Percentiles rank a stretch among this genome's conserved stretches.
Evolutionary conservation across 2,888 invertebrate genomes (phyloP).

Genomic region (Trachelus stipa): DNA sequence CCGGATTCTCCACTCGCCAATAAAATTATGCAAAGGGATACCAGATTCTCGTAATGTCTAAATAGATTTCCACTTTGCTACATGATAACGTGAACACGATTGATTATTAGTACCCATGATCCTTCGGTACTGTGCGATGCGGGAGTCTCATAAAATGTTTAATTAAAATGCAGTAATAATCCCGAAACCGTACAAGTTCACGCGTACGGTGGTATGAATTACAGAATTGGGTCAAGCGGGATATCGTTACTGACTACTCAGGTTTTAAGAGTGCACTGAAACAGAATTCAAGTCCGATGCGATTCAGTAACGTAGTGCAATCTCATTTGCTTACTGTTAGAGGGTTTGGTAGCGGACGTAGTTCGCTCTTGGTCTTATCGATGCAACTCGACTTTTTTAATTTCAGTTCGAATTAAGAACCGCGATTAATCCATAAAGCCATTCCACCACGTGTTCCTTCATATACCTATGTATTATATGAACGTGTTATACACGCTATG

Average conservation of each 20-base stretch:
- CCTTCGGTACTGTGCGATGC: background rate
- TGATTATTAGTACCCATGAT: background rate
- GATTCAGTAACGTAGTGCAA: background rate
- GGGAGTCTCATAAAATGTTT: background rate
- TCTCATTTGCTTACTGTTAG: background rate
- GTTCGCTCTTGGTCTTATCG: background rate
- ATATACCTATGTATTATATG: too few relatives aligned
- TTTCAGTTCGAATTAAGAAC: background rate
- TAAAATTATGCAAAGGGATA: background rate
- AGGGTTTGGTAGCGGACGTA: background rate
- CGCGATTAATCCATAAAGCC: too few relatives aligned
- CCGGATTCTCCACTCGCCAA: background rate
- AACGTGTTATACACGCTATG: too few relatives aligned
- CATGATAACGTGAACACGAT: background rate
- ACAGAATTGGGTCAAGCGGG: conserved; percentile 47
- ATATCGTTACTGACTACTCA: conserved; percentile 52
- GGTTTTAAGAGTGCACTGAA: conserved; percentile 17
- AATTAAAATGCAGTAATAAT: background rate
- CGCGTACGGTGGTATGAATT: conserved; percentile 3
- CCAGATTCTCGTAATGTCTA: background rate
- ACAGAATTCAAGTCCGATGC: background rate
- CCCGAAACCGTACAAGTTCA: background rate
- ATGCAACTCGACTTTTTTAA: background rate
- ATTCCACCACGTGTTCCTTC: too few relatives aligned
- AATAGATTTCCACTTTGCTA: background rate